Evolutionary conservation across 2,797 vertebrate genomes (phyloP), one percentile per base, ranked within the genome.

Genomic region (Leptatherina wallacei): DNA sequence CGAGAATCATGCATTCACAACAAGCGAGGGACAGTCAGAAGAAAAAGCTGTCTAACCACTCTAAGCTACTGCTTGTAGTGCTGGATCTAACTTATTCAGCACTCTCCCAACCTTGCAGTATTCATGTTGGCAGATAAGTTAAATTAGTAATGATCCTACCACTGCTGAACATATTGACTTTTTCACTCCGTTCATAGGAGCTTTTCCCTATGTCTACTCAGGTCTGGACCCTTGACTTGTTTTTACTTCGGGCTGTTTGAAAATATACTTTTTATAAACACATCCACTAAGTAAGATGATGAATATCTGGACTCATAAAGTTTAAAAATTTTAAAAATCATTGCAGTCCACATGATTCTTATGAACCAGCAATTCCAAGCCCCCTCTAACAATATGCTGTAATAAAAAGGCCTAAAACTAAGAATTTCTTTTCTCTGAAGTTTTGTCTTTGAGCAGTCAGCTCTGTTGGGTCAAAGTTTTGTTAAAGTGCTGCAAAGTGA

Each of bases 101-200:
- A 42, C 75, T 80, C 81, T 70, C 59, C 62, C 67, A 75, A 68
- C 75, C 80, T 81, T 69, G 83, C 80, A 68, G 75, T 78, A 85
- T 84, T 82, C 77, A 85, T 32, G 44, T 68, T 85, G 82, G 75
- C 83, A 89, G 85, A 89, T 67, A 42, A 73, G 76, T 84, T 90
- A 83, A 90, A 92, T 90, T 85, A 89, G 36, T 92, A 89, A 91
- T 89, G 87, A 88, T 82, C 29, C 42, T 47, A 32, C 71, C 11
- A 67, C 86, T 69, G 52, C 77, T 83, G 79, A 84, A 69, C 69
- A 65, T 80, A 85, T 89, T 73, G 75, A 81, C 82, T 84, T 77
- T 77, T 82, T 65, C 58, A 59, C 13, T 49, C 5, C 40, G 13
- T 42, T 73, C 51, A 65, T 60, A 59, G 32, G 80, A 79, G 29